Conservation (phyloP, 2,888 invertebrate genomes). For the Apocheima hispidaria region DNA sequence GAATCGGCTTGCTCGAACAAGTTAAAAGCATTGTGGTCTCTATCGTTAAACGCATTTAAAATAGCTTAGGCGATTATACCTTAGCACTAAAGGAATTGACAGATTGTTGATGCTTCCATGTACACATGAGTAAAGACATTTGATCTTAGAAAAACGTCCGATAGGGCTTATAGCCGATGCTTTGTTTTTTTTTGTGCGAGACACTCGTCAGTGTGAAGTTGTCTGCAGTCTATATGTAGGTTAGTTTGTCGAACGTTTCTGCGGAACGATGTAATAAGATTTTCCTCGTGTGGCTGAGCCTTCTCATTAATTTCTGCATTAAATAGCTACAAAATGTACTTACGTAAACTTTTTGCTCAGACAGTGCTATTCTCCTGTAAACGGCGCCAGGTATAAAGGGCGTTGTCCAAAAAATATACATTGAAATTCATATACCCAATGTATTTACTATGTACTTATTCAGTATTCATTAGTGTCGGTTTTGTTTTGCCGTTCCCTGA, state of each 20-base stretch:
- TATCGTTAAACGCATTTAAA: conserved; percentile 64
- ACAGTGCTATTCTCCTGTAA: not conserved
- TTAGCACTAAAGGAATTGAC: conserved; percentile 84
- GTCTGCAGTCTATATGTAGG: not conserved
- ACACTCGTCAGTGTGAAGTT: not conserved
- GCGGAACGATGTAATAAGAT: not conserved
- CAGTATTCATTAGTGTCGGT: too few relatives aligned
- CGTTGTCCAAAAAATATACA: not conserved
- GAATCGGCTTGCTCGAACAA: conserved; percentile 36
- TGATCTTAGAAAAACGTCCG: conserved; percentile 1
- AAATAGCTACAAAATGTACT: not conserved
- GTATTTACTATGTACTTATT: too few relatives aligned
- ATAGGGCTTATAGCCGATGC: not conserved
- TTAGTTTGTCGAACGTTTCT: not conserved
- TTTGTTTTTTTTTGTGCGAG: not conserved
- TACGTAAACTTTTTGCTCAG: not conserved
- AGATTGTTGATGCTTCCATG: conserved; percentile 80
- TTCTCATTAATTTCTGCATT: not conserved
- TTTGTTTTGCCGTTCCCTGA: too few relatives aligned
- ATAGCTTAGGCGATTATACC: conserved; percentile 72
- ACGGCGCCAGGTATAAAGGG: not conserved
- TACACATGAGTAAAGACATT: conserved; percentile 46
- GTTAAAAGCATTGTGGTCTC: conserved; percentile 65
- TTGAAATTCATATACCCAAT: too few relatives aligned
- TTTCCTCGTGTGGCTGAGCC: not conserved